These are phyloP conservation scores for Asteroscopus sphinx DNA, from an alignment of 2,888 invertebrate species.

Conservation along the genomic window DNA sequence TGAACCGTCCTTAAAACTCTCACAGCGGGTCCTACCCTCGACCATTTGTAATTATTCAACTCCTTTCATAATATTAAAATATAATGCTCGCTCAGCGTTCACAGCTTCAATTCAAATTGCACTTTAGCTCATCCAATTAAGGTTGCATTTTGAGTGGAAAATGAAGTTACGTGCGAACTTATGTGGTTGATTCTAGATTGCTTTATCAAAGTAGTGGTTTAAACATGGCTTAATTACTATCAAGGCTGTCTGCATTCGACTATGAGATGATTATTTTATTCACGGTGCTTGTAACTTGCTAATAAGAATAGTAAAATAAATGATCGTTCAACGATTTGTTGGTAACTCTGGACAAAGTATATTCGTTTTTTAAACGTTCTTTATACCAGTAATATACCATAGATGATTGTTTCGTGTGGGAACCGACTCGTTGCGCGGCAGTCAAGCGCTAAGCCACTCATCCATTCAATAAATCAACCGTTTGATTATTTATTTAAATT, in stretches of 20 bases:
- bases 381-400: no score
- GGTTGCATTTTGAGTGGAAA: conserved; percentile 11
- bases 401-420: no score
- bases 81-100: conserved; percentile 5
- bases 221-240: neutral
- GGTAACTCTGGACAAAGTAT: no score
- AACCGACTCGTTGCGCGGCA: no score
- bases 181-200: conserved; percentile 13
- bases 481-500: no score
- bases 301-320: no score
- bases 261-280: neutral
- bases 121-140: conserved; percentile 12
- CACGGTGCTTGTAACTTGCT: neutral
- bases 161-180: conserved; percentile 1
- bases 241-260: neutral
- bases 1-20: conserved; percentile 7
- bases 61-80: conserved; percentile 7
- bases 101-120: conserved; percentile 6
- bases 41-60: conserved; percentile 8
- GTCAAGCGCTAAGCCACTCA: no score
- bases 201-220: conserved; percentile 3
- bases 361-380: no score
- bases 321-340: no score
- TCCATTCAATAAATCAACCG: no score
- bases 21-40: neutral